These are phyloP conservation scores for Vireo altiloquus DNA, from an alignment of 2,113 vertebrate species.

Conservation along the genomic window DNA sequence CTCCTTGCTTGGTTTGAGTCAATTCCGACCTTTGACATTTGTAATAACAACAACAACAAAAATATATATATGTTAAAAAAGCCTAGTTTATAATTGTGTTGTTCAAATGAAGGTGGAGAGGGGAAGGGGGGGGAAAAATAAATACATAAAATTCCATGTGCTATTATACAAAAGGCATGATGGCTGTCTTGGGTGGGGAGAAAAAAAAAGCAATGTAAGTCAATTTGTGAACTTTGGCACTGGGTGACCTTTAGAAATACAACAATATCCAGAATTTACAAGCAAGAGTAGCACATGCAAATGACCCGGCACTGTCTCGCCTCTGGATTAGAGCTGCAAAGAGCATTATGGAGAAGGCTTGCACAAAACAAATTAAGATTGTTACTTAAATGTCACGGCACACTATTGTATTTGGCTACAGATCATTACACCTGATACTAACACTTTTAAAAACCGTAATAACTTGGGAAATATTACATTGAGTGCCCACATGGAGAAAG, in stretches of 20 bases:
- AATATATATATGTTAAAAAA: neutral
- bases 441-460: conserved; percentile 93
- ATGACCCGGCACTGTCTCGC: conserved; percentile 74
- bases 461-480: conserved; percentile 92
- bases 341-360: conserved; percentile 74
- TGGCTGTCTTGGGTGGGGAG: conserved; percentile 68
- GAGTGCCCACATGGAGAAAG: conserved; percentile 79
- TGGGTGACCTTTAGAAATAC: conserved; percentile 90
- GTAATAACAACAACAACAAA: conserved; percentile 42
- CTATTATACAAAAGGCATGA: conserved; percentile 80
- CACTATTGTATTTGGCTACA: conserved; percentile 97
- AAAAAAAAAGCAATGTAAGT: conserved; percentile 70
- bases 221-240: conserved; percentile 99
- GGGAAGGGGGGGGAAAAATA: neutral
- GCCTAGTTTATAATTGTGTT: conserved; percentile 78
- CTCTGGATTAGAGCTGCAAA: conserved; percentile 70
- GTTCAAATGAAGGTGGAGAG: conserved; percentile 71
- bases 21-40: conserved; percentile 74
- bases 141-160: conserved; percentile 72
- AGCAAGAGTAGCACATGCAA: conserved; percentile 81
- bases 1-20: conserved; percentile 56
- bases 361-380: conserved; percentile 96
- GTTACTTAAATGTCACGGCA: conserved; percentile 98
- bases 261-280: conserved; percentile 84
- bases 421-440: conserved; percentile 99